These are phyloP conservation scores for Agrenia bidenticulata DNA, from an alignment of 2,888 invertebrate genomes.

Conservation along the genomic window DNA sequence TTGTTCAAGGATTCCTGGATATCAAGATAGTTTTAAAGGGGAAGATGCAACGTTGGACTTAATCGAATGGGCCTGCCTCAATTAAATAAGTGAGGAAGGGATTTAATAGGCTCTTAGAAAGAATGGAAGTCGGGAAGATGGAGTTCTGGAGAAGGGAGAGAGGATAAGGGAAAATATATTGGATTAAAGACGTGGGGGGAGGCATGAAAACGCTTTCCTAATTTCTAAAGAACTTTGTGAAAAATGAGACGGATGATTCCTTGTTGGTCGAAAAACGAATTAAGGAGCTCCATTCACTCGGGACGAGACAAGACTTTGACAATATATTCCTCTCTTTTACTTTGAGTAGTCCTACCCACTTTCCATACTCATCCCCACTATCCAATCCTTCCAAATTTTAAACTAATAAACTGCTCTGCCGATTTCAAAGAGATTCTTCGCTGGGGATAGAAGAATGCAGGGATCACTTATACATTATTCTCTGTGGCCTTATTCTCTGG, in stretches of 20 bases:
- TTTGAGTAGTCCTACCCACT: too few species aligned
- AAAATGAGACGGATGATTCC: slow-evolving; percentile 32
- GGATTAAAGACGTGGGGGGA: slow-evolving; percentile 13
- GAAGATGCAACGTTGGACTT: too few species aligned
- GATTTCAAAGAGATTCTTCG: too few species aligned
- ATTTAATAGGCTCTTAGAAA: slow-evolving; percentile 38
- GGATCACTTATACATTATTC: too few species aligned
- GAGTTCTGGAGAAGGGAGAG: slow-evolving; percentile 24
- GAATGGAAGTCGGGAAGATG: slow-evolving; percentile 30
- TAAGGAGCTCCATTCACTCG: slow-evolving; percentile 24
- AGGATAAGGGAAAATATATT: slow-evolving; percentile 18
- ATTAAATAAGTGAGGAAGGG: slow-evolving; percentile 43
- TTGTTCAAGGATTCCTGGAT: too few species aligned
- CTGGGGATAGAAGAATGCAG: too few species aligned
- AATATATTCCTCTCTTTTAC: too few species aligned
- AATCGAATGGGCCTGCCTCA: slow-evolving; percentile 35
- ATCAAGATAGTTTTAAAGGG: too few species aligned
- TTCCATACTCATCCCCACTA: too few species aligned
- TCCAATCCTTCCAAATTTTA: too few species aligned
- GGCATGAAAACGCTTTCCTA: slow-evolving; percentile 13
- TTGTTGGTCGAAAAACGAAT: slow-evolving; percentile 12
- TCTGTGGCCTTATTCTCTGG: too few species aligned
- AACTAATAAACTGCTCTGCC: too few species aligned
- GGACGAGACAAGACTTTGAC: background rate
- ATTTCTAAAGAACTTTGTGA: slow-evolving; percentile 25